Base-by-base conservation (phyloP, 2,888 invertebrate species). In the Pterobdella sp. region DNA sequence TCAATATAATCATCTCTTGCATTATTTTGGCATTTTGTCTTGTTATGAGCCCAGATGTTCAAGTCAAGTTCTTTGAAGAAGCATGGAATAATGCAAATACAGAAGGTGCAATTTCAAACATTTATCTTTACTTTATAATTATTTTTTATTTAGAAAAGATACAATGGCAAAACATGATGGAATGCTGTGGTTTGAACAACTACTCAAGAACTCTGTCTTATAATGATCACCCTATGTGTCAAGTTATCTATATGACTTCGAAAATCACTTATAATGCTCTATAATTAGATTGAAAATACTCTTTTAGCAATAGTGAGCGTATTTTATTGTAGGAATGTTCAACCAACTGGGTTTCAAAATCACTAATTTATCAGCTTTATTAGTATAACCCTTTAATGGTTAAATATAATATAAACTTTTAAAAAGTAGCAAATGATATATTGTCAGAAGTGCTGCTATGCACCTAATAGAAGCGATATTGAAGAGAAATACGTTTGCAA, bases 101-200 rank as follows among this genome's bases (percentile, higher is more conserved):
- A 18, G 60, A 56, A 56, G 60, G 60, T 56, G 18, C 10, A 42
- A 42, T 14, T 42, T 42, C 22, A 42, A 42, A 14, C 10, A 42
- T 42, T 22, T 42, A 14, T 42, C 49, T 14, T 42, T 42, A 42
- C 49, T 42, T 22, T 42, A 42, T 14, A 42, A 42, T 42, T 14
- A 42, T 42, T 42, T 56, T 56, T 4, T 56, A 14, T 22, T 26
- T 56, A 56, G 68, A 68, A 37, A 68, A 26, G 29, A 29, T n/a
- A 37, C 4, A 35, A 7, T 68, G 31, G 29, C 68, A 68, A 42
- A 4, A 68, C 31, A 10, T 2, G 26, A n/a, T 68, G 26, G 29
- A 42, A 7, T 68, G 68, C 29, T 68, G 68, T 42, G 68, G 68
- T 35, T 26, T 68, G 7, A 35, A 68, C 29, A 68, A 68, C 68